Conservation (phyloP, 2,888 invertebrate genomes). For the Prenolepis imparis region DNA sequence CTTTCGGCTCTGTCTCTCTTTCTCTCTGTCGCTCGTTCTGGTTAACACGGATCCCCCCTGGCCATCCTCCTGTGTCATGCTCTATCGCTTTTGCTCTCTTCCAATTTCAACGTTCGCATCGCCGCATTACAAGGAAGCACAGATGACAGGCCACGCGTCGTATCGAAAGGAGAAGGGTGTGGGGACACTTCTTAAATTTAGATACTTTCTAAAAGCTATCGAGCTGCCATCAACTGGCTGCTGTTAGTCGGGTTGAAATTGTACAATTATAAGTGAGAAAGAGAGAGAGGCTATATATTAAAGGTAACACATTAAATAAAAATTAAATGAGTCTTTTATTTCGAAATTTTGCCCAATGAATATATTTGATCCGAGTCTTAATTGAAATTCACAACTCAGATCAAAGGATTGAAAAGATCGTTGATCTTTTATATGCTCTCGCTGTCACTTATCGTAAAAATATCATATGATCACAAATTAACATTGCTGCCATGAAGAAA, state of each 20-base stretch:
- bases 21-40: slow-evolving; percentile 38
- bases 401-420: not conserved
- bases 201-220: slow-evolving; percentile 75
- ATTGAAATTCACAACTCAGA: not conserved
- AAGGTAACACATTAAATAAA: not conserved
- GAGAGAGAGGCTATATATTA: not conserved
- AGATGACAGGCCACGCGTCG: slow-evolving; percentile 67
- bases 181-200: slow-evolving; percentile 82
- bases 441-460: slow-evolving; percentile 32
- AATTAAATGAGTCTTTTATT: not conserved
- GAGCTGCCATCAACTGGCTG: slow-evolving; percentile 26
- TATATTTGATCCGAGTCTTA: not conserved
- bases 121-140: slow-evolving; percentile 63
- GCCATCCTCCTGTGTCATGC: not conserved
- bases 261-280: slow-evolving; percentile 1
- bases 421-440: slow-evolving; percentile 1
- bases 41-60: slow-evolving; percentile 54
- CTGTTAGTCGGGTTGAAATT: slow-evolving; percentile 26
- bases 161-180: slow-evolving; percentile 65
- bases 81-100: slow-evolving; percentile 31
- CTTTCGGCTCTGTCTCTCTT: slow-evolving; percentile 10
- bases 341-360: not conserved
- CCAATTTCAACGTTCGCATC: slow-evolving; percentile 29
- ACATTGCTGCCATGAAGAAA: not conserved
- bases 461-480: slow-evolving; percentile 28